phyloP scores from a whole-genome alignment of 2,797 vertebrate genomes.

The Hydrocynus forskahlii region DNA sequence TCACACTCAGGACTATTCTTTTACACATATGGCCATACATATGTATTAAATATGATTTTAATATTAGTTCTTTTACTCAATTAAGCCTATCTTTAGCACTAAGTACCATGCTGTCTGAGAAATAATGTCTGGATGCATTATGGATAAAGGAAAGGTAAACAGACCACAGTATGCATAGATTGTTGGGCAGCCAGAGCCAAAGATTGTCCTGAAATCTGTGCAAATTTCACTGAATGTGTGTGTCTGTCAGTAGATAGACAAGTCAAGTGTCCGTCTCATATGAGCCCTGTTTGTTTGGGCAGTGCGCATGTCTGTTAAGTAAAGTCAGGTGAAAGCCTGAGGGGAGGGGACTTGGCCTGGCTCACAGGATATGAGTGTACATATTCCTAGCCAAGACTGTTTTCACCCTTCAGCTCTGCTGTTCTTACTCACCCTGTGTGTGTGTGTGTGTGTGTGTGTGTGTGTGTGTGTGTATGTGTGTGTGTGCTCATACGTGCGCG shows the following conservation, averaged over 20 bases:
- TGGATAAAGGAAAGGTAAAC: too few relatives aligned
- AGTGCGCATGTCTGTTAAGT: slow-evolving; percentile 51
- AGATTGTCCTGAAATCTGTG: not conserved
- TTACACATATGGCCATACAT: too few relatives aligned
- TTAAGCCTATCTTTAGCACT: too few relatives aligned
- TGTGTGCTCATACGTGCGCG: slow-evolving; percentile 30
- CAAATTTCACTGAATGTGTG: not conserved
- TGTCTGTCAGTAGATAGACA: slow-evolving; percentile 58
- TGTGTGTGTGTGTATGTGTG: slow-evolving; percentile 36
- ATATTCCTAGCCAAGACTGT: slow-evolving; percentile 43
- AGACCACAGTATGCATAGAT: not conserved
- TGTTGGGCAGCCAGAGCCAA: not conserved
- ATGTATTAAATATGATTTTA: too few relatives aligned
- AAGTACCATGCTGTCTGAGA: too few relatives aligned
- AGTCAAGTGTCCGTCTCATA: slow-evolving; percentile 67
- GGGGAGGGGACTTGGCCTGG: slow-evolving; percentile 62
- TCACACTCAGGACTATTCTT: too few relatives aligned
- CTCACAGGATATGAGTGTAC: slow-evolving; percentile 44
- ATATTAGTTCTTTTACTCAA: too few relatives aligned
- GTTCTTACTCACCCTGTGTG: slow-evolving; percentile 4
- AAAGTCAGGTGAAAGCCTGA: slow-evolving; percentile 60
- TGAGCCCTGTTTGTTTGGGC: slow-evolving; percentile 63
- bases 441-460: slow-evolving; percentile 17
- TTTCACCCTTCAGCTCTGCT: slow-evolving; percentile 41
- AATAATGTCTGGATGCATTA: not conserved